Conservation (phyloP, 2,888 invertebrate species). For the Andrena fulva region DNA sequence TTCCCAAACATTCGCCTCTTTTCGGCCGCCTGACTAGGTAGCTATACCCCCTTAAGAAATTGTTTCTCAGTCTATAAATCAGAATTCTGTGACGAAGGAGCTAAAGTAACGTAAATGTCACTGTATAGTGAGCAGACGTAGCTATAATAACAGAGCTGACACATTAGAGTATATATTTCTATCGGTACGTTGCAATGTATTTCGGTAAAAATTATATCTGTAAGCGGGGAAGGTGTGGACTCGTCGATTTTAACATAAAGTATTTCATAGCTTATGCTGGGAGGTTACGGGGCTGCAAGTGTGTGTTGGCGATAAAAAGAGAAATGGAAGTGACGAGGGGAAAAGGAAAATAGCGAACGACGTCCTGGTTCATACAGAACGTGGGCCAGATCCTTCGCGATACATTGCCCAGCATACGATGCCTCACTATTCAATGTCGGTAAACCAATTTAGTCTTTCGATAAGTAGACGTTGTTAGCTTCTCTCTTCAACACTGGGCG, state of each 20-base stretch:
- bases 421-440: slow-evolving; percentile 53
- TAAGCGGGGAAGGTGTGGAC: not conserved
- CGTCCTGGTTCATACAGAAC: slow-evolving; percentile 69
- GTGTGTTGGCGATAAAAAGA: slow-evolving; percentile 51
- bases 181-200: not conserved
- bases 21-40: no score
- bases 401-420: slow-evolving; percentile 57
- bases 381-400: slow-evolving; percentile 71
- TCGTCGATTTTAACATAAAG: not conserved
- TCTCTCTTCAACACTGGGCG: not conserved
- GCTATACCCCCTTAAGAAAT: no score
- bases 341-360: slow-evolving; percentile 61
- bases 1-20: no score
- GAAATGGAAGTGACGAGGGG: slow-evolving; percentile 61
- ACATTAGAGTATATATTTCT: not conserved
- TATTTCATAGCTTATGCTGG: not conserved
- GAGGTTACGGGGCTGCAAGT: slow-evolving; percentile 22
- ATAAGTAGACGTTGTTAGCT: not conserved
- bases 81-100: no score
- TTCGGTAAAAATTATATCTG: not conserved
- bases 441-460: slow-evolving; percentile 50
- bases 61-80: no score
- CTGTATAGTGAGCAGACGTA: no score
- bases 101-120: no score
- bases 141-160: no score